Evolutionary conservation across 2,888 invertebrate genomes (phyloP).

Genomic region (Biston betularia): DNA sequence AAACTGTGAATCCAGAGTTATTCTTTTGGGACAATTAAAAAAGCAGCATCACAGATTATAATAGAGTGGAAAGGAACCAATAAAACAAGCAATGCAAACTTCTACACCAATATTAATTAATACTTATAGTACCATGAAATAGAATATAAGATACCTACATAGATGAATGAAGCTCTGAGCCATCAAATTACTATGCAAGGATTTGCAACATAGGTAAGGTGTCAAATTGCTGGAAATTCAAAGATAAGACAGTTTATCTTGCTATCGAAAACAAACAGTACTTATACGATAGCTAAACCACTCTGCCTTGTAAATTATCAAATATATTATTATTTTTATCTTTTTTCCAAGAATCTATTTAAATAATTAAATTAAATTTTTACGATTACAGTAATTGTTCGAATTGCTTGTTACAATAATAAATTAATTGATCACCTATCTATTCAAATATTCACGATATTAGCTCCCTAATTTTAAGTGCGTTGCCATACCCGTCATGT

Average conservation of each 20-base stretch:
- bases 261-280: constrained; percentile 28
- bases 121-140: too few species aligned
- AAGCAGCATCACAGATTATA: too few species aligned
- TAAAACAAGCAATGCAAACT: too few species aligned
- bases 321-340: constrained; percentile 22
- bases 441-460: background rate
- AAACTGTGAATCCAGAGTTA: too few species aligned
- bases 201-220: constrained; percentile 14
- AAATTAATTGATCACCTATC: background rate
- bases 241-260: constrained; percentile 40
- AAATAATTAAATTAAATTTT: background rate
- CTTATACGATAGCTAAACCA: constrained; percentile 34
- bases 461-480: background rate
- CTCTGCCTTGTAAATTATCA: constrained; percentile 31
- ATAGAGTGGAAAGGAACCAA: too few species aligned
- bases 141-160: background rate
- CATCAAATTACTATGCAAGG: constrained; percentile 28
- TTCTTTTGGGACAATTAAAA: too few species aligned
- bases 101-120: too few species aligned
- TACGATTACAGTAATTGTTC: constrained; percentile 1
- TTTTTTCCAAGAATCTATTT: constrained; percentile 22
- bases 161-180: background rate
- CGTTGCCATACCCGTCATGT: too few species aligned
- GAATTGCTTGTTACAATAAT: background rate
- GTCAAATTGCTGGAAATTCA: constrained; percentile 7